Evolutionary conservation across 2,888 invertebrate genomes (phyloP), one percentile per base, ranked within the genome.

Genomic region (Synanthedon vespiformis): DNA sequence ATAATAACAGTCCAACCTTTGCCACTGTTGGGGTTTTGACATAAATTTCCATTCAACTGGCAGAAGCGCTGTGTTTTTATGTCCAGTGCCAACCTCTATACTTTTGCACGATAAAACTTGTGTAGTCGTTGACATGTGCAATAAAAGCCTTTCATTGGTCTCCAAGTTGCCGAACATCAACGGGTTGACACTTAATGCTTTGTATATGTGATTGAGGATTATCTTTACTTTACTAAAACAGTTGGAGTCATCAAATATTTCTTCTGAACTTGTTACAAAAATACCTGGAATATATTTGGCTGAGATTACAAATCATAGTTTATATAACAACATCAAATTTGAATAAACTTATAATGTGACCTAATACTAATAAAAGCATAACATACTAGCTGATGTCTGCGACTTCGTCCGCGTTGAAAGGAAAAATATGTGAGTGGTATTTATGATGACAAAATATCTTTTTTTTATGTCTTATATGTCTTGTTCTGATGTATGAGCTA

Each of bases 11-110:
- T 95, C 93, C 22, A 96, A 74, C 58, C 92, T 89, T 61, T 92
- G 90, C 95, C 95, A 96, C 58, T 90, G 92, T 18, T 91, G 91
- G 1, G 89, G 72, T 68, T 92, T 92, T 0, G 91, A 83, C 61
- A 92, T 85, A 69, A 93, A 93, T 70, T 94, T 95, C 89, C 93
- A 92, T 22, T 96, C 95, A 27, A 91, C 92, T 10, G 92, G 91
- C 59, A 90, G 92, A 41, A 90, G 89, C 51, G 88, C 73, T 41
- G 84, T 78, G 55, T 72, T 80, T 58, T 82, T 84, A 50, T 62
- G 68, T 12, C 61, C 62, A 4, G 71, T 65, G 6, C 80, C 80
- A 6, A 90, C 82, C 71, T 94, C 92, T 58, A 92, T 78, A 63
- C 90, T 90, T 70, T 92, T 92, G 66, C 92, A 93, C 52, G 89